These are phyloP conservation scores for Lagopus muta DNA, from an alignment of 2,113 vertebrate species.

Conservation along the genomic window DNA sequence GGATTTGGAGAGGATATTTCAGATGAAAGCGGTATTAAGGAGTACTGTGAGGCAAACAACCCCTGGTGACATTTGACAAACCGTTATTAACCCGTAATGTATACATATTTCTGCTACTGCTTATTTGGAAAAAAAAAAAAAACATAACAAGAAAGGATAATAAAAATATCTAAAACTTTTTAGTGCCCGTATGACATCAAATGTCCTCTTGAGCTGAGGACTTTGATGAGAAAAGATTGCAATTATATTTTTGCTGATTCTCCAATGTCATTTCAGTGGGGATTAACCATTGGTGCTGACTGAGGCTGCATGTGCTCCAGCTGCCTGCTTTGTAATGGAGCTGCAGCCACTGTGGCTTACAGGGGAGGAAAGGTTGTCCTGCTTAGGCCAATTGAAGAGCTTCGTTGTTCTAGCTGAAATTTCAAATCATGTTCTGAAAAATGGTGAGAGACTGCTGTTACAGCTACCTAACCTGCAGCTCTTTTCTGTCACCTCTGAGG, in stretches of 20 bases:
- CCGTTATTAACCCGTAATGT: not conserved
- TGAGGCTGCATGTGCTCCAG: not conserved
- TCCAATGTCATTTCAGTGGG: not conserved
- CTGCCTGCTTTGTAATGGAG: not conserved
- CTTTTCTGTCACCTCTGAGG: not conserved
- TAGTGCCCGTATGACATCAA: not conserved
- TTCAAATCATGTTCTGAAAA: not conserved
- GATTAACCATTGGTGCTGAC: not conserved
- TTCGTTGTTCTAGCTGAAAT: not conserved
- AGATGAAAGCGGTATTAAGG: not conserved
- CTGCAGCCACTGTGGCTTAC: accelerated
- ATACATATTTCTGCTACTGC: not conserved
- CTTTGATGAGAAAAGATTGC: not conserved
- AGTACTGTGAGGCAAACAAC: not conserved
- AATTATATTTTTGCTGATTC: not conserved
- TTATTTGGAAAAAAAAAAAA: not conserved
- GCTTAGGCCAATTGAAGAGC: not conserved
- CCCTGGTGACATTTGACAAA: not conserved
- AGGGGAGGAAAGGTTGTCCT: not conserved
- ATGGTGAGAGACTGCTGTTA: not conserved
- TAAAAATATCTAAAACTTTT: not conserved
- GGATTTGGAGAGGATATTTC: not conserved
- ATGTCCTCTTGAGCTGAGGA: not conserved
- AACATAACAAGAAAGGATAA: not conserved
- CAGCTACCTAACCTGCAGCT: not conserved